A percentile compares a stretch with the other conserved stretches of the same genome.
phyloP scores from a whole-genome alignment of 2,113 vertebrate genomes.

The Mirza zaza region DNA sequence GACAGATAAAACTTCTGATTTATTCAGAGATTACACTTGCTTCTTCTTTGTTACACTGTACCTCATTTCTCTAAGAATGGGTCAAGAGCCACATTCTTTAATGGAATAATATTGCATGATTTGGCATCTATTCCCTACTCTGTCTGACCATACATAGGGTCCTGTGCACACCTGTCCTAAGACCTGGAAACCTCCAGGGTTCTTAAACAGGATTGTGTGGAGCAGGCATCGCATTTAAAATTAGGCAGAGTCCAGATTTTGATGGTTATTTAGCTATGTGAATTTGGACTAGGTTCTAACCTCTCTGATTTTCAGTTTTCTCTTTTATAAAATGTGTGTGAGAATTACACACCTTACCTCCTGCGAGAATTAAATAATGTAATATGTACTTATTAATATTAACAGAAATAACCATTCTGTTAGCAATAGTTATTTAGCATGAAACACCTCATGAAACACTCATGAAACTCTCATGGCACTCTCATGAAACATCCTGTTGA shows the following conservation, averaged over 20 bases:
- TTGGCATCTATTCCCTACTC: background rate
- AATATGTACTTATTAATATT: background rate
- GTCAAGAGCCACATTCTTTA: background rate
- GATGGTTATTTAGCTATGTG: background rate
- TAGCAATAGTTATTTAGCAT: background rate
- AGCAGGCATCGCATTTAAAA: background rate
- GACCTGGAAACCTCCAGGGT: background rate
- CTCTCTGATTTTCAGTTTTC: background rate
- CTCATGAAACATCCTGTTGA: background rate
- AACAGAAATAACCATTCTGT: background rate
- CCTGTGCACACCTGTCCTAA: background rate
- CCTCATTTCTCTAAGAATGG: background rate
- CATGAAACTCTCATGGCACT: no score
- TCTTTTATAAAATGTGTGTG: background rate
- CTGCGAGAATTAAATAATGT: background rate
- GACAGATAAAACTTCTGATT: background rate
- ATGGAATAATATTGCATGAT: background rate
- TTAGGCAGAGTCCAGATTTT: background rate
- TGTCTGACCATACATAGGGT: background rate
- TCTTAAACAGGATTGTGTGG: background rate
- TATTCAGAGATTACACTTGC: background rate
- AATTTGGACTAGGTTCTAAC: background rate
- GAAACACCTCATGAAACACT: no score
- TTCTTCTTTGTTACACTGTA: background rate
- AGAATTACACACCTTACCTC: background rate